phyloP scores from a whole-genome alignment of 2,113 vertebrate genomes.

The human (Homo sapiens) region GRCh38 chr11:88859501-88860000 shows the following conservation, averaged over 20 bases:
- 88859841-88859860: not conserved
- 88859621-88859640: not conserved
- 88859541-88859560: not conserved
- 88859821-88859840: not conserved
- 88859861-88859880: not conserved
- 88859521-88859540: not conserved
- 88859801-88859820: conserved; percentile 10
- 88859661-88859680: not conserved
- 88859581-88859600: not conserved
- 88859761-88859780: not conserved
- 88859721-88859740: not conserved
- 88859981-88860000: not conserved
- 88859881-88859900: not conserved
- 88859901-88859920: conserved; percentile 20
- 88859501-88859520: not conserved
- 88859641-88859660: not conserved
- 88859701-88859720: not conserved
- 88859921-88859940: not conserved
- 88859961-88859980: not conserved
- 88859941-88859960: not conserved
- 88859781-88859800: not conserved
- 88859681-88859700: not conserved
- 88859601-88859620: not conserved
- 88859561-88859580: not conserved
- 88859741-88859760: not conserved